Percentiles rank a stretch among this genome's conserved stretches.
These are phyloP conservation scores for Mesitornis unicolor DNA, from an alignment of 2,113 vertebrate species.

Conservation along the genomic window DNA sequence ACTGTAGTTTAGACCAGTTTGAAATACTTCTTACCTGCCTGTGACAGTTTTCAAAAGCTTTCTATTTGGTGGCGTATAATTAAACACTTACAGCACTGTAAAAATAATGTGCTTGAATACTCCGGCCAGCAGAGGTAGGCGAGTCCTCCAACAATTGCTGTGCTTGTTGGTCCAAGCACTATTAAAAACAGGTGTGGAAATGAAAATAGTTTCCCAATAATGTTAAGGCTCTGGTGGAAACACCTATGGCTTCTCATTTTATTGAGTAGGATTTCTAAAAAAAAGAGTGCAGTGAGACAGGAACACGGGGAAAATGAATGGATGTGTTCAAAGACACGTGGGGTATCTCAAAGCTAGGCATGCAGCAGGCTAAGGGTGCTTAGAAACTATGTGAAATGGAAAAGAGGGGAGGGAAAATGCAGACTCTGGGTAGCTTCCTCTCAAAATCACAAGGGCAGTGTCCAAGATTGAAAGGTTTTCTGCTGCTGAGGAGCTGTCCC, in stretches of 20 bases:
- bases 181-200: slow-evolving; percentile 31
- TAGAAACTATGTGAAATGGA: neutral
- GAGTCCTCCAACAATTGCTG: neutral
- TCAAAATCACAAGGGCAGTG: neutral
- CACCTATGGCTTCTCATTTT: neutral
- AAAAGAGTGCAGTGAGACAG: neutral
- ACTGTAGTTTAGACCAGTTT: neutral
- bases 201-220: neutral
- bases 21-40: neutral
- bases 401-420: neutral
- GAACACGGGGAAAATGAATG: neutral
- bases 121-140: neutral
- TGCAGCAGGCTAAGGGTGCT: neutral
- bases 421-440: neutral
- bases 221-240: slow-evolving; percentile 2
- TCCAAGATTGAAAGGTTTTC: neutral
- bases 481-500: neutral
- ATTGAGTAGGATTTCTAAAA: neutral
- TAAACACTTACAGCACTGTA: neutral
- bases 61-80: neutral
- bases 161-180: neutral
- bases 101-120: neutral
- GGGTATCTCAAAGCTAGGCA: neutral
- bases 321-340: neutral
- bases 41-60: neutral